Evolutionary conservation across 2,888 invertebrate species (phyloP).

Genomic region (Lasius platythorax): DNA sequence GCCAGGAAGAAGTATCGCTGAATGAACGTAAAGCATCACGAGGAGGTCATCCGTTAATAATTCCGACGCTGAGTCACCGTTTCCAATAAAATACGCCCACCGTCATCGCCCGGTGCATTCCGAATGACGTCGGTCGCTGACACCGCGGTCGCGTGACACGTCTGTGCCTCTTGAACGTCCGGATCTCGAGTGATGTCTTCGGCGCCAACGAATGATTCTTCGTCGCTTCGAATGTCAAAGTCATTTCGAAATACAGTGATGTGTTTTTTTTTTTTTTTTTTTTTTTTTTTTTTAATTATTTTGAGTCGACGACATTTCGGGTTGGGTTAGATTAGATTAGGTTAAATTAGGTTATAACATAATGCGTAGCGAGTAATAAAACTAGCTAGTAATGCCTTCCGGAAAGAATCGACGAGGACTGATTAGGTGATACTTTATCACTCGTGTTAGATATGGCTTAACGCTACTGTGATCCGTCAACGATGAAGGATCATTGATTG

Average conservation of each 20-base stretch:
- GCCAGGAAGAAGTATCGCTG: constrained; percentile 32
- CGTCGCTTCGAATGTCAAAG: not conserved
- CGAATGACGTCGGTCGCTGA: constrained; percentile 60
- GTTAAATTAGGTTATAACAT: not conserved
- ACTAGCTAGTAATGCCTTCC: not conserved
- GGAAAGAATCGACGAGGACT: not conserved
- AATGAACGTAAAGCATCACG: constrained; percentile 61
- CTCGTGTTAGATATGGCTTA: not conserved
- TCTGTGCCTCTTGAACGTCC: not conserved
- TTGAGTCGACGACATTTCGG: not conserved
- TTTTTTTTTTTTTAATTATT: not conserved
- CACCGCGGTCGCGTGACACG: constrained; percentile 42
- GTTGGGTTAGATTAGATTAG: too few relatives aligned
- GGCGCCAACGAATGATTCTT: not conserved
- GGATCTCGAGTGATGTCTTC: constrained; percentile 8
- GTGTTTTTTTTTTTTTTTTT: not conserved
- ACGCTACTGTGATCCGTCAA: not conserved
- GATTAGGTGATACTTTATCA: not conserved
- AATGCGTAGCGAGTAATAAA: not conserved
- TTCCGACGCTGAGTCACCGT: constrained; percentile 74
- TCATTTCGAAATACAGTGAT: constrained; percentile 3
- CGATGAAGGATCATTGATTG: not conserved
- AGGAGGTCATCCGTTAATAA: constrained; percentile 59
- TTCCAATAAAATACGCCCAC: constrained; percentile 73
- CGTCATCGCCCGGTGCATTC: constrained; percentile 55